Conservation (phyloP, 2,888 invertebrate genomes). For the Andrena trimmerana region DNA sequence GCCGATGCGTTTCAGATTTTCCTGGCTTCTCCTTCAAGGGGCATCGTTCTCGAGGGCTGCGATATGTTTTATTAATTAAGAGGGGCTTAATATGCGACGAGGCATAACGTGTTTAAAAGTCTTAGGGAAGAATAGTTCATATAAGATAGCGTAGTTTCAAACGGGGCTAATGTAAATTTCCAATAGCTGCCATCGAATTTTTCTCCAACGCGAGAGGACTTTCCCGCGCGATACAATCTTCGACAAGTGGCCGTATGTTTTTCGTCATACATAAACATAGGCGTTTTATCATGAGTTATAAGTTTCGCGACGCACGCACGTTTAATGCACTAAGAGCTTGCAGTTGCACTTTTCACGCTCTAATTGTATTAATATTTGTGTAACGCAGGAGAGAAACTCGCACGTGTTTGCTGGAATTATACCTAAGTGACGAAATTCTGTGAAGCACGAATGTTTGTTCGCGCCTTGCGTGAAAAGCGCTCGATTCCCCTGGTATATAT, state of each 20-base stretch:
- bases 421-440: not conserved
- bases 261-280: slow-evolving; percentile 47
- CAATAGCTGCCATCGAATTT: slow-evolving; percentile 10
- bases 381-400: no score
- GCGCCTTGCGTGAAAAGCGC: slow-evolving; percentile 8
- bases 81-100: not conserved
- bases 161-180: not conserved
- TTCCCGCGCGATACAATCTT: slow-evolving; percentile 10
- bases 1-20: not conserved
- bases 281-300: slow-evolving; percentile 46
- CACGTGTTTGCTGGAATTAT: no score
- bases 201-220: not conserved
- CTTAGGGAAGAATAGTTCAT: no score
- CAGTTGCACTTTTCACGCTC: slow-evolving; percentile 17
- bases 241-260: not conserved
- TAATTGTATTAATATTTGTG: no score
- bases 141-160: not conserved
- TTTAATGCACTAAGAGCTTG: not conserved
- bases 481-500: not conserved
- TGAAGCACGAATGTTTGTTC: not conserved
- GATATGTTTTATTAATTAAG: not conserved
- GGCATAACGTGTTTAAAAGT: not conserved
- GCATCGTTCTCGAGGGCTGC: not conserved
- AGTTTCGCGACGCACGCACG: slow-evolving; percentile 32
- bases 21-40: not conserved